Percentiles rank a stretch among this genome's conserved stretches.
phyloP scores from a whole-genome alignment of 2,888 invertebrate species.

The Hirtodrosophila trivittata region DNA sequence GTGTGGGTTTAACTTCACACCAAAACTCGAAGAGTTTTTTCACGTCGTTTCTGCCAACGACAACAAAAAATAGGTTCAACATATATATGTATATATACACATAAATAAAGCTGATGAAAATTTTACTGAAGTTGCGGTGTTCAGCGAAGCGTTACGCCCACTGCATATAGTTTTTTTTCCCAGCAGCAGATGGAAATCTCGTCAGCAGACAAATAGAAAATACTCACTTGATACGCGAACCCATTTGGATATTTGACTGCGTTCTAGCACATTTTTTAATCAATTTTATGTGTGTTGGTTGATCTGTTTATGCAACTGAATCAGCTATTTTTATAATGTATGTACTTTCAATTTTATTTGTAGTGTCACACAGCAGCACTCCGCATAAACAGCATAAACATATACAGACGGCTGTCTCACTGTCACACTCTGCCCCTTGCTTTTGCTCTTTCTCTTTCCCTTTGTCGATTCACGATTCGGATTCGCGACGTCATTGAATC shows the following conservation, averaged over 20 bases:
- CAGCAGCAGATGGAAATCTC: constrained; percentile 34
- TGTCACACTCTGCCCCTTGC: constrained; percentile 23
- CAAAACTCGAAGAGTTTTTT: constrained; percentile 84
- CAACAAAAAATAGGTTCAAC: constrained; percentile 10
- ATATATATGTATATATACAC: too few relatives aligned
- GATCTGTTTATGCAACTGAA: constrained; percentile 24
- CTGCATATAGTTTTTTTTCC: constrained; percentile 34
- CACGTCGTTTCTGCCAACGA: constrained; percentile 81
- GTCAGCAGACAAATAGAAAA: constrained; percentile 21
- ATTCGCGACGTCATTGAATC: constrained; percentile 73
- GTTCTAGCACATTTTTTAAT: constrained; percentile 67
- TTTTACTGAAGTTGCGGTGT: constrained; percentile 27
- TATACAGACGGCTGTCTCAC: constrained; percentile 37
- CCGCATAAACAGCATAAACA: constrained; percentile 51
- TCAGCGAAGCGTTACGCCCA: constrained; percentile 78
- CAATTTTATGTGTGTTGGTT: constrained; percentile 27
- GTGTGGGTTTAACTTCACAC: constrained; percentile 82
- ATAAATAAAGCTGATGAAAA: constrained; percentile 19
- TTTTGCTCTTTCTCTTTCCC: constrained; percentile 41
- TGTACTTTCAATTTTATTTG: constrained; percentile 38
- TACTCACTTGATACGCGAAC: constrained; percentile 82
- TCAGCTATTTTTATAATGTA: constrained; percentile 30
- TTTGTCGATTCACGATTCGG: constrained; percentile 54
- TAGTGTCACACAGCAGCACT: constrained; percentile 47
- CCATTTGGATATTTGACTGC: constrained; percentile 58